phyloP scores from a whole-genome alignment of 1,140 invertebrate species.

The Doryteuthis pealeii region DNA sequence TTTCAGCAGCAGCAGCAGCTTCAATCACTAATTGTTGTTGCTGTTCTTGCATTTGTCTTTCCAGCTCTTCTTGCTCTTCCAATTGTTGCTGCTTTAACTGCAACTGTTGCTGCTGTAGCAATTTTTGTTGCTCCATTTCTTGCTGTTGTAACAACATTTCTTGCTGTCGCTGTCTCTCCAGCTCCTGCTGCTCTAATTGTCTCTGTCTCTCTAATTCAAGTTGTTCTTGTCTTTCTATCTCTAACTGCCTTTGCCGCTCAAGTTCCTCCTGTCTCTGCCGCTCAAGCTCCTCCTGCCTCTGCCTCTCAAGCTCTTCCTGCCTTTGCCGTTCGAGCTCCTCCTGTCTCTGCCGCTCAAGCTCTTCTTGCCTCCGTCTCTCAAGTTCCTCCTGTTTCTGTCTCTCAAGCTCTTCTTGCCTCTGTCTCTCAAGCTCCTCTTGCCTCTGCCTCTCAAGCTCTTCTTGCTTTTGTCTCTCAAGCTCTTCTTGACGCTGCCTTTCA shows the following conservation, averaged over 20 bases:
- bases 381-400: not conserved
- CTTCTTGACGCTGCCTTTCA: not conserved
- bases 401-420: not conserved
- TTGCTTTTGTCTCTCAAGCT: not conserved
- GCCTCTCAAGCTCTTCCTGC: not conserved
- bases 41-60: slow-evolving; percentile 1
- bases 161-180: not conserved
- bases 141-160: not conserved
- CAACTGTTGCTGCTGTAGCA: not conserved
- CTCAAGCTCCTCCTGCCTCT: not conserved
- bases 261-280: not conserved
- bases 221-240: not conserved
- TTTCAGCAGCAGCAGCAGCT: not conserved
- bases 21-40: slow-evolving; percentile 4
- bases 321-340: not conserved
- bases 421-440: not conserved
- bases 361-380: not conserved
- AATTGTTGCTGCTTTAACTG: not conserved
- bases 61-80: not conserved
- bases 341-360: not conserved
- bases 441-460: not conserved
- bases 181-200: not conserved
- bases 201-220: not conserved
- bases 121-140: not conserved
- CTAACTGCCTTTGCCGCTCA: not conserved